Conservation (phyloP, 2,888 invertebrate species). For the Germaria angustata region DNA sequence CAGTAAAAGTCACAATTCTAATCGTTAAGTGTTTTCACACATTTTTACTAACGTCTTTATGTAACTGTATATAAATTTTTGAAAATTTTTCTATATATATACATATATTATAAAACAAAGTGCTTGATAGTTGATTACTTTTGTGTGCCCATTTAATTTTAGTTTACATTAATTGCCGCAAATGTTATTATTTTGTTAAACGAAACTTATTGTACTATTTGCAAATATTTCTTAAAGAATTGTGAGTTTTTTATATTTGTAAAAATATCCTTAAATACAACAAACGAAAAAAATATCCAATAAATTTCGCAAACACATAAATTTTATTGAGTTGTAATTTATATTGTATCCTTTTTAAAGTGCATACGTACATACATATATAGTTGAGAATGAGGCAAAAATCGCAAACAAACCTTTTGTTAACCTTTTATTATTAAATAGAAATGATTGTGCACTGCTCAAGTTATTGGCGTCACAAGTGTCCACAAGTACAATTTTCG, state of each 20-base stretch:
- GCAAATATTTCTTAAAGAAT: conserved; percentile 37
- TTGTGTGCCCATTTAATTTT: conserved; percentile 37
- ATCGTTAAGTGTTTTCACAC: conserved; percentile 37
- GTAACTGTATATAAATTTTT: conserved; percentile 47
- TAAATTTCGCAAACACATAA: conserved; percentile 23
- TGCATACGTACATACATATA: too few relatives aligned
- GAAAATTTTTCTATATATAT: conserved; percentile 11
- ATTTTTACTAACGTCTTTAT: neutral
- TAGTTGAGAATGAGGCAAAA: too few relatives aligned
- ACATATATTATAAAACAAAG: neutral
- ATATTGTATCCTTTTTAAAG: too few relatives aligned
- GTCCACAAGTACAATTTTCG: too few relatives aligned
- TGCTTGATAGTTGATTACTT: conserved; percentile 21
- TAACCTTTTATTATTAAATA: too few relatives aligned
- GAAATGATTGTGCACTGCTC: too few relatives aligned
- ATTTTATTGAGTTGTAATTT: neutral
- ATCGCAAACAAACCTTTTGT: too few relatives aligned
- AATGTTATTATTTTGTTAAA: conserved; percentile 31
- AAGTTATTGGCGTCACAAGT: too few relatives aligned
- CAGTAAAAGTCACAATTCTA: conserved; percentile 53
- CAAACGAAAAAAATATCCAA: conserved; percentile 27
- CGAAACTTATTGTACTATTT: conserved; percentile 6
- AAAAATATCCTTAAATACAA: conserved; percentile 45
- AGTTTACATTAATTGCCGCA: conserved; percentile 27
- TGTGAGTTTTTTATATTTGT: conserved; percentile 52